Conservation (phyloP, 2,888 invertebrate genomes). For the Pyrrhosoma nymphula region DNA sequence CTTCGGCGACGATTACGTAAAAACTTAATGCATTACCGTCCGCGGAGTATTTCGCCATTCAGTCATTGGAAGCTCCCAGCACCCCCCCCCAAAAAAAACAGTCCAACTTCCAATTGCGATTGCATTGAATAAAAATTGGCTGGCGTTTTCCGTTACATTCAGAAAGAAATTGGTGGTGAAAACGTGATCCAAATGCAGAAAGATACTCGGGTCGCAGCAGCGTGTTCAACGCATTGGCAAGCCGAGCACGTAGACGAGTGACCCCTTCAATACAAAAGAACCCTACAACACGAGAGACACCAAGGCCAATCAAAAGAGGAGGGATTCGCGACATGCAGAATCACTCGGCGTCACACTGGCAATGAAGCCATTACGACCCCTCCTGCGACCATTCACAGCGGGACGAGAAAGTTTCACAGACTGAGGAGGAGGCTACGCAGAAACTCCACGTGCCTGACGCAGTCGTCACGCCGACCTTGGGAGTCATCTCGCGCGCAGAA, state of each 20-base stretch:
- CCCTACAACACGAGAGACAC: background rate
- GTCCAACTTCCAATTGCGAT: background rate
- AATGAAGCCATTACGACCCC: background rate
- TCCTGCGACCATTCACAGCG: background rate
- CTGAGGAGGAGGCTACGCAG: background rate
- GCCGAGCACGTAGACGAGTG: background rate
- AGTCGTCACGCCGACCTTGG: background rate
- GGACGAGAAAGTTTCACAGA: background rate
- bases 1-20: background rate
- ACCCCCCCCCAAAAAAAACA: background rate
- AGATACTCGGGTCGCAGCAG: background rate
- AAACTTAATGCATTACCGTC: background rate
- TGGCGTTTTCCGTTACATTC: background rate
- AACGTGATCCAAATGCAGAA: background rate
- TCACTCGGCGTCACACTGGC: background rate
- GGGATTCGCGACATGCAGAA: background rate
- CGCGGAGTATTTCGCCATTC: background rate
- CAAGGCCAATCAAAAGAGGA: conserved; percentile 1
- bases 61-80: background rate
- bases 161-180: background rate
- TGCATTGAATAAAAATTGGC: conserved; percentile 4
- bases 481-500: background rate
- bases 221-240: background rate
- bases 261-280: background rate
- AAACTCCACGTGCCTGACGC: background rate